phyloP scores from a whole-genome alignment of 2,797 vertebrate genomes.

The Microhierax caerulescens region DNA sequence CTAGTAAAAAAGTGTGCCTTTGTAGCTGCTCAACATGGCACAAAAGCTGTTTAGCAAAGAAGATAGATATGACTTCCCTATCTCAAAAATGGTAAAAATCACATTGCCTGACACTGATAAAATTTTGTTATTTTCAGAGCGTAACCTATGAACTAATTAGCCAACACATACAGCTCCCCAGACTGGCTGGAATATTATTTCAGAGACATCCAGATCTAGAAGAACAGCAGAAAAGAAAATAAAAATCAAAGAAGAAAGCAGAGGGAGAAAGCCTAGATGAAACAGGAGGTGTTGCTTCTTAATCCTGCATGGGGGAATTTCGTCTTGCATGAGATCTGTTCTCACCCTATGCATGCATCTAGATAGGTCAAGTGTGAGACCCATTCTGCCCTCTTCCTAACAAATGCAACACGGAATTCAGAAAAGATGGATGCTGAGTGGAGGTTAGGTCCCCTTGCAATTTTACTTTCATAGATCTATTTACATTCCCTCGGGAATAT shows the following conservation, averaged over 20 bases:
- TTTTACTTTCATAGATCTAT: not conserved
- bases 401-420: not conserved
- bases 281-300: not conserved
- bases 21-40: not conserved
- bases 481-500: not conserved
- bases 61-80: not conserved
- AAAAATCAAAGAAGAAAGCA: not conserved
- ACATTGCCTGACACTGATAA: not conserved
- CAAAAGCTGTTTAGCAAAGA: not conserved
- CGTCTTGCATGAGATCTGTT: not conserved
- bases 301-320: accelerated
- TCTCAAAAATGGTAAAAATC: not conserved
- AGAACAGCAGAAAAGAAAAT: not conserved
- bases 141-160: not conserved
- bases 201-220: not conserved
- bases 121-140: not conserved
- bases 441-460: not conserved
- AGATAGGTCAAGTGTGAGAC: not conserved
- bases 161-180: not conserved
- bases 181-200: not conserved
- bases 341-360: not conserved
- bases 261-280: not conserved
- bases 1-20: not conserved
- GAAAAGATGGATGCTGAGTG: not conserved
- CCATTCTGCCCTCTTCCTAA: not conserved